Evolutionary conservation across 30 jellyfish, hydroid and myxozoan genomes (phyloP), one percentile per base, ranked within the genome.

Genomic region (Calvadosia cruxmelitensis): DNA sequence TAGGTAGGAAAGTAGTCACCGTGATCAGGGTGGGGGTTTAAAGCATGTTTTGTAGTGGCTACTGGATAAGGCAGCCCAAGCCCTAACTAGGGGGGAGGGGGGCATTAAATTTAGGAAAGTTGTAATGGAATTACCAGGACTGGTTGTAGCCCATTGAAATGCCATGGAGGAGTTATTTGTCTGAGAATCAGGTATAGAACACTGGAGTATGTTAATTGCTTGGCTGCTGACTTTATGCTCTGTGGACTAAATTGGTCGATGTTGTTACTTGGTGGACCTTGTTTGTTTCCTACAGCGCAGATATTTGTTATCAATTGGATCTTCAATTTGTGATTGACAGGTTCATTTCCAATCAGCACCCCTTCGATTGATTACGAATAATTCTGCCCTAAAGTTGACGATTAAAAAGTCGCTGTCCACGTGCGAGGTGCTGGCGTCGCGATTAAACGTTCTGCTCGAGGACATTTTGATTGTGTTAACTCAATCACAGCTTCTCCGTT

Each of bases 391-490:
- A 33, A 86, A 84, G 48, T 61, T 89, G 25, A 92, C 93, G 3
- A 89, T 89, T 42, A 89, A 89, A 71, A 89, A 89, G 53, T 67
- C 75, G 36, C 68, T 89, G 50, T n/a, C 72, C 34, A 94, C 80
- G 51, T 89, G 98, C 53, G 65, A 91, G 29, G 52, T 89, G 79
- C 75, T 89, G 23, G 85, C 98, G 2, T 89, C 98, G n/a, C 80
- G 84, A 72, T 73, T 89, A 20, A 85, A 84, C 34, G 73, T 89
- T 5, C 62, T 80, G 24, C 83, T 89, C 0, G 98, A 89, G 72
- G 98, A 89, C 66, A 89, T 89, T 3, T 73, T 89, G 1, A 77
- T 94, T 93, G 94, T 89, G 27, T 79, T 89, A 23, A 89, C 98
- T 13, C 94, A 77, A 67, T 81, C 95, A 12, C 98, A 89, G 53